These are phyloP conservation scores for Mola mola DNA, from an alignment of 2,113 vertebrate species.

Conservation along the genomic window DNA sequence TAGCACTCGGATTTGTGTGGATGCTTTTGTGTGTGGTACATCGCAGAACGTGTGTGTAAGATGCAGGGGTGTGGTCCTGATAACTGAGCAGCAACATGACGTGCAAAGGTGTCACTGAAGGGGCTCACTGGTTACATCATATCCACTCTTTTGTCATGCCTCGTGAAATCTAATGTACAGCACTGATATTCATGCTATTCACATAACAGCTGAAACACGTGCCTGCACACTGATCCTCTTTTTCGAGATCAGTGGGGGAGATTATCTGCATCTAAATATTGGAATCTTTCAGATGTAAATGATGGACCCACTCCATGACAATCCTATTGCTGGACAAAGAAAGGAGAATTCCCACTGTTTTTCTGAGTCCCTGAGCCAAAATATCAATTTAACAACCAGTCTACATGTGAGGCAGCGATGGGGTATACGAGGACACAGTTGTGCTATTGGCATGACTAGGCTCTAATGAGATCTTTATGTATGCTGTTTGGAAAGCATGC, in stretches of 20 bases:
- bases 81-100: background rate
- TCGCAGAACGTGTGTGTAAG: slow-evolving; percentile 16
- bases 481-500: slow-evolving; percentile 47
- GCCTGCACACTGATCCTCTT: background rate
- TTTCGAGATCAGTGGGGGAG: background rate
- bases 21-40: slow-evolving; percentile 6
- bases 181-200: background rate
- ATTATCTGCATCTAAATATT: slow-evolving; percentile 20
- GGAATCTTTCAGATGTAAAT: slow-evolving; percentile 43
- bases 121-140: background rate
- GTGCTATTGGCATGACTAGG: slow-evolving; percentile 36
- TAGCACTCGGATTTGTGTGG: slow-evolving; percentile 3
- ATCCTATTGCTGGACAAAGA: slow-evolving; percentile 62
- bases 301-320: slow-evolving; percentile 37
- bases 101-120: background rate
- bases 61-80: slow-evolving; percentile 58
- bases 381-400: slow-evolving; percentile 47
- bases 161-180: background rate
- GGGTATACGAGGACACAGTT: slow-evolving; percentile 50
- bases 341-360: slow-evolving; percentile 26
- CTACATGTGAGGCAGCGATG: slow-evolving; percentile 13
- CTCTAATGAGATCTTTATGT: slow-evolving; percentile 37
- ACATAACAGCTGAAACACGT: background rate
- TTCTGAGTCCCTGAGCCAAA: slow-evolving; percentile 38
- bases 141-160: background rate